Base-by-base conservation (phyloP, 2,888 invertebrate genomes). In the Mylabris sibirica region DNA sequence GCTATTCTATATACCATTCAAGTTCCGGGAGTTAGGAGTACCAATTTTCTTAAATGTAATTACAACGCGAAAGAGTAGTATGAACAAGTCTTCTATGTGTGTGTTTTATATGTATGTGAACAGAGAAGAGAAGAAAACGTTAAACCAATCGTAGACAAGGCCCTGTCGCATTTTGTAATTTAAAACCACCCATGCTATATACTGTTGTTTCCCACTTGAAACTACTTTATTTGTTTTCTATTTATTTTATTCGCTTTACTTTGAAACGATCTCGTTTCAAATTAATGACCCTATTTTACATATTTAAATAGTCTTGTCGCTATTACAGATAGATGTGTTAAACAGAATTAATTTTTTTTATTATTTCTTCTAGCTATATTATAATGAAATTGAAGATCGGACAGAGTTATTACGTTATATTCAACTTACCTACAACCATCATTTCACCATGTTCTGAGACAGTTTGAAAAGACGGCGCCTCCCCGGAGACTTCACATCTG, bases 401-500 rank as follows among this genome's bases (percentile, higher is more conserved):
- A 20, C 8, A 22, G 3, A 53, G 20, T 20, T 20, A 22, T 3
- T 53, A 22, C 12, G 12, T 6, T 53, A 1, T 17, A 57, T 64
- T 26, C 22, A 63, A 89, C 90, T 89, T 85, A 91, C 91, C 90
- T 69, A 91, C 91, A 79, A 91, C 90, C 77, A 86, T 86, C 90
- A 91, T 91, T 78, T 89, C 88, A 74, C 89, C 89, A 78, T 89
- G 89, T 79, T 90, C 90, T 60, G 88, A 88, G 75, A 91, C 90
- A 65, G 91, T 91, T 82, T 90, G 89, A 82, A 92, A 92, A 72
- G 88, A 89, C 60, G 92, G 91, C 60, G 91, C 91, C 81, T 92
- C 91, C 53, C 90, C 91, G 66, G 91, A 91, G 74, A 91, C 91
- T 81, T 91, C 91, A 81, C 91, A 91, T 72, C 90, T 87, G 84